Evolutionary conservation across 92 coral and sea anemone species (phyloP).

Genomic region (Parazoanthus darwini): DNA sequence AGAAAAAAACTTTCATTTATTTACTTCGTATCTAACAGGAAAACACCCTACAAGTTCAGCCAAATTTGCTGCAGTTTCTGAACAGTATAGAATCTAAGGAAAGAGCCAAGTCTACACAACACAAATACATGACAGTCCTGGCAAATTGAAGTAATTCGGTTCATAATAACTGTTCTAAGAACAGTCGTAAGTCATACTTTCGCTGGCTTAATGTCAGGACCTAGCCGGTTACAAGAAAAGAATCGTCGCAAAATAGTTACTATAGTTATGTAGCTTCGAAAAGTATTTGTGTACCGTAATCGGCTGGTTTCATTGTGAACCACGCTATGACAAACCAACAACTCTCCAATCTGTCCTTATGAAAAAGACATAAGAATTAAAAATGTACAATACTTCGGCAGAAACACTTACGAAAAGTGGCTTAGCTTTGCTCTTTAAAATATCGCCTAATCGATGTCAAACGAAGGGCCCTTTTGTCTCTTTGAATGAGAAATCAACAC

Average conservation of each 20-base stretch:
- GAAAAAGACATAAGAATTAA: background rate
- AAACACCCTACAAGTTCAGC: background rate
- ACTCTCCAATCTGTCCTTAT: background rate
- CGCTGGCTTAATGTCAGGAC: background rate
- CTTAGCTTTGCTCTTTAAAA: constrained; percentile 11
- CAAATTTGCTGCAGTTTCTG: background rate
- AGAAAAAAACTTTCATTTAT: no score
- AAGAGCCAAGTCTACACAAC: background rate
- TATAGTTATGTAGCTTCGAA: background rate
- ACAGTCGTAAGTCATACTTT: background rate
- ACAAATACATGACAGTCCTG: no score
- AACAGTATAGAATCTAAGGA: no score
- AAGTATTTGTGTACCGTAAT: background rate
- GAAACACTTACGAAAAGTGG: background rate
- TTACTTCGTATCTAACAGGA: background rate
- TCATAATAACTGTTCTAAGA: background rate
- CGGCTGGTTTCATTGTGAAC: background rate
- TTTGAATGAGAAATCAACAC: constrained; percentile 31
- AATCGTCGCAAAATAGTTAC: background rate
- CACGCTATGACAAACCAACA: background rate
- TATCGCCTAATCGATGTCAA: constrained; percentile 32
- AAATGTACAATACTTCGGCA: background rate
- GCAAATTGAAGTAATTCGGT: background rate
- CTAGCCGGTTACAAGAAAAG: background rate
- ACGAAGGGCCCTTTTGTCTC: constrained; percentile 20